Base-by-base conservation (phyloP, 2,113 vertebrate genomes). In the Mesitornis unicolor region DNA sequence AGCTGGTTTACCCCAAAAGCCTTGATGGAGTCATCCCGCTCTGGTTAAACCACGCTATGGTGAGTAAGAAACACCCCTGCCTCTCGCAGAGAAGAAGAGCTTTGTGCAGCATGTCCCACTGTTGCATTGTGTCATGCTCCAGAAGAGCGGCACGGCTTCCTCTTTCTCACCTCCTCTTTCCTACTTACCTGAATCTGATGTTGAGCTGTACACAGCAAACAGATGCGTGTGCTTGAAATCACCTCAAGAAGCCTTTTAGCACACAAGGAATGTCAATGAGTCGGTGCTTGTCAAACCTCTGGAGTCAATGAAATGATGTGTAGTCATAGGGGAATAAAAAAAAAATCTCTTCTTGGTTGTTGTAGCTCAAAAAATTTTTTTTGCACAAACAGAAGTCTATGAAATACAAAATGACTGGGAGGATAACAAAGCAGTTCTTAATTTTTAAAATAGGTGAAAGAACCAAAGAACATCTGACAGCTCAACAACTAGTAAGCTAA, bases 31-130 rank as follows among this genome's bases (percentile, higher is more conserved):
- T 99, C 95, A 98, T 99, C 88, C 98, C 99, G 2, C 63, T 45
- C 6, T 99, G 99, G 99, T 53, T 99, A 64, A 99, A 99, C 89
- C 99, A 99, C 0, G 98, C 98, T 25, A 98, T 99, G 99, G 99
- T 99, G 91, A 98, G 98, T 98, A 88, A 79, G 42, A 91, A 91
- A 91, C 43, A 51, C 17, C 28, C 28, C n/a, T 59, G 77, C 67
- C 48, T 80, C 85, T 43, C 15, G 9, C 84, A 50, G 16, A 56
- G 35, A 78, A 94, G 84, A 43, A 22, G 53, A 19, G 24, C 43
- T 42, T 80, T 76, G 53, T 61, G 81, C 28, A 0, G 1, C 11
- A 26, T 65, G 45, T 67, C 64, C 54, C 67, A 45, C 47, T 43
- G 4, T 31, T 74, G 61, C 47, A 20, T 69, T 91, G 68, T 88